Evolutionary conservation across 2,888 invertebrate species (phyloP).

Genomic region (Noctua janthina): DNA sequence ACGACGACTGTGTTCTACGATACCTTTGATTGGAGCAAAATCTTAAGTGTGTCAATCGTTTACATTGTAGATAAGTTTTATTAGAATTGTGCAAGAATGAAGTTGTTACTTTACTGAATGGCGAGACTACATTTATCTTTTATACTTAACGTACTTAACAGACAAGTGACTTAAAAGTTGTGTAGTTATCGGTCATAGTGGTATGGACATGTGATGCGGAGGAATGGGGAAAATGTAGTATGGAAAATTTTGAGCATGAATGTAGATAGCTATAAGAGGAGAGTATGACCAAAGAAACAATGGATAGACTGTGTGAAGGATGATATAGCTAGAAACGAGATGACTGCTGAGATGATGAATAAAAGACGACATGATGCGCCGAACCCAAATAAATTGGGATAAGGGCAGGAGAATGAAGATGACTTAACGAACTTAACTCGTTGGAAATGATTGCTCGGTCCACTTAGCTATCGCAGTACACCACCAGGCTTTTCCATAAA

Average conservation of each 20-base stretch:
- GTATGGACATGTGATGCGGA: not conserved
- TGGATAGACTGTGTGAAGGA: no score
- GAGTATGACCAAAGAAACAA: no score
- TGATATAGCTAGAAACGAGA: no score
- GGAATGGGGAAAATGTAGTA: no score
- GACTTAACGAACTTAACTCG: conserved; percentile 13
- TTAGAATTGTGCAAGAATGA: conserved; percentile 48
- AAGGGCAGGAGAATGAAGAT: no score
- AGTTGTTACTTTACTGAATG: conserved; percentile 42
- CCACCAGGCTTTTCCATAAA: conserved; percentile 17
- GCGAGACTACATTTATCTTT: conserved; percentile 27
- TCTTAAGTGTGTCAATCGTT: conserved; percentile 45
- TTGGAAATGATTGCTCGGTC: conserved; percentile 18
- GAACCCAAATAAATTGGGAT: no score
- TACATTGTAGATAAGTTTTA: conserved; percentile 47
- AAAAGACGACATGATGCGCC: no score
- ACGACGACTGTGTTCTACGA: conserved; percentile 1
- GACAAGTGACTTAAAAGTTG: not conserved
- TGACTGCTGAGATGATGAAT: no score
- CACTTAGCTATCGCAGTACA: not conserved
- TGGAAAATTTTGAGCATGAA: no score
- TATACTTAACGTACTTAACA: conserved; percentile 7
- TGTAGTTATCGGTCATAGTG: not conserved
- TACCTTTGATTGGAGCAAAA: conserved; percentile 18
- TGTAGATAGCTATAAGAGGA: no score